Evolutionary conservation across 2,888 invertebrate species (phyloP).

Genomic region (Anarsia innoxiella): DNA sequence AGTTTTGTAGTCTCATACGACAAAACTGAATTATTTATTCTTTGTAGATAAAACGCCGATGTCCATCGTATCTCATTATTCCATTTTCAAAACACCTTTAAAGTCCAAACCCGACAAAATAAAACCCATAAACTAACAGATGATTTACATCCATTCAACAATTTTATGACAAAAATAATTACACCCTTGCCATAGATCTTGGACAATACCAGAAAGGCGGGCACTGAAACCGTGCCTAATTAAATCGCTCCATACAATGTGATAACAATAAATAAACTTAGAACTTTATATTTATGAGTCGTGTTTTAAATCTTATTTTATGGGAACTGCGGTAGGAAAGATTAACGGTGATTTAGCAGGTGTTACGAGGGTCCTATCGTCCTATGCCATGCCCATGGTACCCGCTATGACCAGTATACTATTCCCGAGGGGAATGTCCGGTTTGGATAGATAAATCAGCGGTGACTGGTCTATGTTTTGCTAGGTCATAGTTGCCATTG

Average conservation of each 20-base stretch:
- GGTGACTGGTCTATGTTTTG: slow-evolving; percentile 31
- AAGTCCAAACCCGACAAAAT: no score
- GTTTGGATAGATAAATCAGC: slow-evolving; percentile 31
- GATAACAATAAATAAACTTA: slow-evolving; percentile 42
- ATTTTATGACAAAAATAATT: neutral
- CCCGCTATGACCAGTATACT: no score
- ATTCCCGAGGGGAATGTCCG: slow-evolving; percentile 24
- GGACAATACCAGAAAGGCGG: slow-evolving; percentile 32
- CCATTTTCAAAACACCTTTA: no score
- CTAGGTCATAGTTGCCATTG: slow-evolving; percentile 35
- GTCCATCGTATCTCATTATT: no score
- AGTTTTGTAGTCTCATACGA: no score
- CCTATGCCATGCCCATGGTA: no score
- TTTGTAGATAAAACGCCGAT: no score
- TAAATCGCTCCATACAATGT: slow-evolving; percentile 43
- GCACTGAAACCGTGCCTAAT: slow-evolving; percentile 48
- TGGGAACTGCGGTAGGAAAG: slow-evolving; percentile 60
- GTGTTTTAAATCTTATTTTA: slow-evolving; percentile 68
- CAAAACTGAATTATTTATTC: no score
- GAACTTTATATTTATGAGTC: slow-evolving; percentile 47
- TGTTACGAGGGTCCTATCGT: slow-evolving; percentile 34
- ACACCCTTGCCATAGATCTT: slow-evolving; percentile 10
- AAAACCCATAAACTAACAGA: slow-evolving; percentile 9
- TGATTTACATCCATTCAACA: slow-evolving; percentile 8
- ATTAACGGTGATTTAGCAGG: slow-evolving; percentile 58